Base-by-base conservation (phyloP, 2,113 vertebrate genomes). In the Platysternon megacephalum region DNA sequence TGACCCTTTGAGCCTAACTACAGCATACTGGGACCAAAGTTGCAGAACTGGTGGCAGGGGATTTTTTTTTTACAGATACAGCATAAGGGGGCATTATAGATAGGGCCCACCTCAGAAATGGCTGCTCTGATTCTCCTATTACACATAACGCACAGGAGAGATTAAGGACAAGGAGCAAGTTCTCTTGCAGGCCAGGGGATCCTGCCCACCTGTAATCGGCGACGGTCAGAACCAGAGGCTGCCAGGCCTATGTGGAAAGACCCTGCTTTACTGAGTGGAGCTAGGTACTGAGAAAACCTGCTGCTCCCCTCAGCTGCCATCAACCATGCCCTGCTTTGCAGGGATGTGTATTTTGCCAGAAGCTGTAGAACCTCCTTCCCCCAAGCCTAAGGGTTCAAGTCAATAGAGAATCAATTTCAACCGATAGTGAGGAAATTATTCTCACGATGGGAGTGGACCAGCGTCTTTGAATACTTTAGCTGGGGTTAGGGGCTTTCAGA, bases 21-120 rank as follows among this genome's bases (percentile, higher is more conserved):
- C 7, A 42, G 29, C 46, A 35, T 44, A 21, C 68, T 0, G 0
- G 29, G 29, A 2, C 19, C 6, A 16, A 88, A 55, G 8, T 0
- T 2, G 65, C 32, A 81, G 39, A 78, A 19, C 42, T 0, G 0
- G 51, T 39, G 65, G 24, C 51, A 48, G 1, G 4, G 74, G 72
- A 53, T 53, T 19, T 56, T 14, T 80, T 17, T 52, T 88, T 84
- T 88, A 56, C 44, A 91, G 16, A 5, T 32, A 68, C 39, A 72
- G 65, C 5, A 19, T 39, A 72, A 72, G 16, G 28, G 81, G 8
- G 29, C 56, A 22, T 90, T 95, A 86, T 11, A 16, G 49, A 85
- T 82, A 68, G 49, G 83, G 13, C 35, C 76, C 76, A 89, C 88
- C 79, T 93, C 88, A 51, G 86, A 44, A 96, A 76, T 90, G 0